Evolutionary conservation across 2,797 vertebrate species (phyloP).

Genomic region (Pseudochirops corinnae): DNA sequence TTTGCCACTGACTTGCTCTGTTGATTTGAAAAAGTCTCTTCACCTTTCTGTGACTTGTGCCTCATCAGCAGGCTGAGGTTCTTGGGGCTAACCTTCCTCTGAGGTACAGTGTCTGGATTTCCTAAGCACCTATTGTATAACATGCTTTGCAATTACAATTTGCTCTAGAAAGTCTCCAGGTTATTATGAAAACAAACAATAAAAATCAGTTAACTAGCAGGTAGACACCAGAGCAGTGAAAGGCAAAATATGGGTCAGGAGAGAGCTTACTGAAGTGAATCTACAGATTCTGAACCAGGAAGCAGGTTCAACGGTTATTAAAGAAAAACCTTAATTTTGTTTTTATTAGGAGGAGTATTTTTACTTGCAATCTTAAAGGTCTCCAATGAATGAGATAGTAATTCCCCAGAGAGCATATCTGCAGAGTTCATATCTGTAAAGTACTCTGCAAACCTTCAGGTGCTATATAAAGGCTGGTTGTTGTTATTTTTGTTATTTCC

Average conservation of each 20-base stretch:
- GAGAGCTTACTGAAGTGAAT: constrained; percentile 12
- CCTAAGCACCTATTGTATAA: constrained; percentile 49
- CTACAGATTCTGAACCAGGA: constrained; percentile 58
- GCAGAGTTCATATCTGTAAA: background rate
- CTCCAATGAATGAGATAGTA: background rate
- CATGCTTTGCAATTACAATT: constrained; percentile 35
- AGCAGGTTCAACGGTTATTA: background rate
- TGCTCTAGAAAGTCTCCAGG: constrained; percentile 67
- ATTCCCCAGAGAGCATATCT: background rate
- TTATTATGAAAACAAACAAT: constrained; percentile 63
- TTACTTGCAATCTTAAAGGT: constrained; percentile 10
- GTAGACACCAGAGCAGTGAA: constrained; percentile 13
- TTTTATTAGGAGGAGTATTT: constrained; percentile 44
- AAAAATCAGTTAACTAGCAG: constrained; percentile 46
- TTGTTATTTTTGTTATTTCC: background rate
- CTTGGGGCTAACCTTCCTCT: constrained; percentile 17
- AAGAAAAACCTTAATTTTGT: constrained; percentile 42
- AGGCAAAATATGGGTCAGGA: background rate
- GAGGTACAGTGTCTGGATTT: constrained; percentile 46
- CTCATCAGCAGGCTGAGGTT: constrained; percentile 50
- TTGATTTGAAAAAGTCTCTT: constrained; percentile 55
- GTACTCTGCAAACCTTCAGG: background rate
- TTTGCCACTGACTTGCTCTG: fast-evolving
- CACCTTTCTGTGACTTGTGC: constrained; percentile 64
- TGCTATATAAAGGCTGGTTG: background rate